Evolutionary conservation across 1,140 invertebrate genomes (phyloP).

Genomic region (Notospermus geniculatus): DNA sequence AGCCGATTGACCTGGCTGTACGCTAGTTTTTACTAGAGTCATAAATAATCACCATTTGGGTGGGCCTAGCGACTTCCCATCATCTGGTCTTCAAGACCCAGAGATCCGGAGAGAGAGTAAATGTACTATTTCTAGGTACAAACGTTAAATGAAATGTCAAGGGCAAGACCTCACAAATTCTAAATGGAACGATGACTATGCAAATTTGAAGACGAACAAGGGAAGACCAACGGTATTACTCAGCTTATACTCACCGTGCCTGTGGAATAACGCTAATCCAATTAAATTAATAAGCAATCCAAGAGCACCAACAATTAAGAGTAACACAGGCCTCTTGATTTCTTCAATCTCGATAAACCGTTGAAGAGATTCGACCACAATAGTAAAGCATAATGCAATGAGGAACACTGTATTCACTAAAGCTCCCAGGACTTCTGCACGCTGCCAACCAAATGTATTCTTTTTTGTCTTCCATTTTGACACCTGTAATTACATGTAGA

Average conservation of each 20-base stretch:
- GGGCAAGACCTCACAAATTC: too few species aligned
- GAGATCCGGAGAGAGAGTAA: too few species aligned
- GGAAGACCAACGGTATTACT: neutral
- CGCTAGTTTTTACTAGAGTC: too few species aligned
- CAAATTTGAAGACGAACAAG: too few species aligned
- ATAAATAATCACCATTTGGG: too few species aligned
- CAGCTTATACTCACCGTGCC: slow-evolving; percentile 37
- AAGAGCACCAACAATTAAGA: slow-evolving; percentile 59
- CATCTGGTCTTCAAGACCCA: too few species aligned
- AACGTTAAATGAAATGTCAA: too few species aligned
- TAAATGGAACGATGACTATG: too few species aligned
- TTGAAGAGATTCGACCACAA: slow-evolving; percentile 59
- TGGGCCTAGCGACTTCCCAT: too few species aligned
- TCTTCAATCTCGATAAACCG: slow-evolving; percentile 60
- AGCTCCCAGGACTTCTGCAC: slow-evolving; percentile 63
- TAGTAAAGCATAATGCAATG: slow-evolving; percentile 61
- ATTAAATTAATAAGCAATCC: slow-evolving; percentile 61
- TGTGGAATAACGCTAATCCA: slow-evolving; percentile 59
- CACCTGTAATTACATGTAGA: slow-evolving; percentile 34
- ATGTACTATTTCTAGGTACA: too few species aligned
- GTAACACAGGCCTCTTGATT: slow-evolving; percentile 63
- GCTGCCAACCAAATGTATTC: slow-evolving; percentile 63
- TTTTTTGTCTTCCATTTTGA: slow-evolving; percentile 51
- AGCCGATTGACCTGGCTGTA: too few species aligned
- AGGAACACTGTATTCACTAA: slow-evolving; percentile 63